Conservation (phyloP, 2,113 vertebrate species). For the Cygnus buccinator region DNA sequence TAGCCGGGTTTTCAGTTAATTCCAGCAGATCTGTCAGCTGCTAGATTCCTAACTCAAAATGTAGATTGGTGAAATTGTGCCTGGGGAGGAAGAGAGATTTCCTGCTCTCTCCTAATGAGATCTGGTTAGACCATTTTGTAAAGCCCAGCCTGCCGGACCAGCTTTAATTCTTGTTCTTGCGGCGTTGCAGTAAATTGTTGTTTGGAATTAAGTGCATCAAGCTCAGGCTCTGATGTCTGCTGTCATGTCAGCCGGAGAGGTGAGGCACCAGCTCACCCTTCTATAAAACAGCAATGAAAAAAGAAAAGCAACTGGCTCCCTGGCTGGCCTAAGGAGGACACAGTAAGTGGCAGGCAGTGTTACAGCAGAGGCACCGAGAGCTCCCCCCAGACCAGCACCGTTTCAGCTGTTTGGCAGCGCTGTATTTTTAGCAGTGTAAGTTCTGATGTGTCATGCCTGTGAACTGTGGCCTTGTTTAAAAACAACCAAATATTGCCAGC, state of each 20-base stretch:
- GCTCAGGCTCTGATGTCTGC: constrained; percentile 4
- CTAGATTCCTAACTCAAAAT: neutral
- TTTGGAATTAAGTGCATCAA: neutral
- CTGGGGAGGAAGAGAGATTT: constrained; percentile 52
- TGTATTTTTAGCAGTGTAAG: neutral
- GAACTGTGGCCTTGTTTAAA: neutral
- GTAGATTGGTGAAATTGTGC: constrained; percentile 31
- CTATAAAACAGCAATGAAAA: neutral
- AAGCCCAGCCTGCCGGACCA: constrained; percentile 22
- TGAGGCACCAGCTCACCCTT: neutral
- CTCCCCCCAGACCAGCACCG: neutral
- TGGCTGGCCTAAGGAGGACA: neutral
- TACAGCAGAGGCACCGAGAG: neutral
- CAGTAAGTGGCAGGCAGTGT: neutral
- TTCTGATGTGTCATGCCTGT: neutral
- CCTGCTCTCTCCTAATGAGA: constrained; percentile 35
- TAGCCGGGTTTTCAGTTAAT: neutral
- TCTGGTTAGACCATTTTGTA: constrained; percentile 38
- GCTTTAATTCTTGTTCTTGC: neutral
- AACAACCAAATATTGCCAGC: neutral
- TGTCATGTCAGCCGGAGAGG: neutral
- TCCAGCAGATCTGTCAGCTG: neutral
- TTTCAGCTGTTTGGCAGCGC: neutral
- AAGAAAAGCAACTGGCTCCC: neutral
- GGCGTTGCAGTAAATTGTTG: neutral